phyloP scores from a whole-genome alignment of 2,888 invertebrate genomes.

The Lapara coniferarum region DNA sequence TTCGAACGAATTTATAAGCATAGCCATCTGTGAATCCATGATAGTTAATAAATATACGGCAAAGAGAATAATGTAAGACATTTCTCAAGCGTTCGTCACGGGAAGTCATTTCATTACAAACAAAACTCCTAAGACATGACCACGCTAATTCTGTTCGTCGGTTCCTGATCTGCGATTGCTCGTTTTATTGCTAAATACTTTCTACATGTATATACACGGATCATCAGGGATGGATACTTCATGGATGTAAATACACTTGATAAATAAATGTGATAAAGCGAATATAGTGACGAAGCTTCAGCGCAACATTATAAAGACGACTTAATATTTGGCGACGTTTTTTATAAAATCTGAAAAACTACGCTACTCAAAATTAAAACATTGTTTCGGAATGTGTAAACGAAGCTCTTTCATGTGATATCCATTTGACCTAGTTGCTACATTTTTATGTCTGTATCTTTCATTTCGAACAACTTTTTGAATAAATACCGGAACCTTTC shows the following conservation, averaged over 20 bases:
- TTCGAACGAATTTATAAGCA: neutral
- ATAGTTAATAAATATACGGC: too few relatives aligned
- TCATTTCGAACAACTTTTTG: slow-evolving; percentile 19
- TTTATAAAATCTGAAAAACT: neutral
- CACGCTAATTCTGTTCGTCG: too few relatives aligned
- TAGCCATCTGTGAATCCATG: too few relatives aligned
- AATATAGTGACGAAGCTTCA: neutral
- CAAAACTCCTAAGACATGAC: too few relatives aligned
- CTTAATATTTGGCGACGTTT: neutral
- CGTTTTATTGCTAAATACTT: neutral
- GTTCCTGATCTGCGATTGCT: too few relatives aligned
- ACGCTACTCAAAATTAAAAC: neutral
- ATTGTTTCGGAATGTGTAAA: slow-evolving; percentile 10
- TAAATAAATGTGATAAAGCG: too few relatives aligned
- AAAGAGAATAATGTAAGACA: too few relatives aligned
- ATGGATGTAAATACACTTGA: too few relatives aligned
- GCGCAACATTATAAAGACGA: neutral
- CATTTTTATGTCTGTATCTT: slow-evolving; percentile 12
- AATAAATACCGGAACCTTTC: slow-evolving; percentile 7
- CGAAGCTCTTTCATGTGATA: slow-evolving; percentile 16
- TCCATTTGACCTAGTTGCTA: slow-evolving; percentile 16
- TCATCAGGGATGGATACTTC: too few relatives aligned
- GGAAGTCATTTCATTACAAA: too few relatives aligned
- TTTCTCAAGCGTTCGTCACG: too few relatives aligned
- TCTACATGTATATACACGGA: too few relatives aligned